Base-by-base conservation (phyloP, 2,113 vertebrate species). In the Cephalopterus ornatus region DNA sequence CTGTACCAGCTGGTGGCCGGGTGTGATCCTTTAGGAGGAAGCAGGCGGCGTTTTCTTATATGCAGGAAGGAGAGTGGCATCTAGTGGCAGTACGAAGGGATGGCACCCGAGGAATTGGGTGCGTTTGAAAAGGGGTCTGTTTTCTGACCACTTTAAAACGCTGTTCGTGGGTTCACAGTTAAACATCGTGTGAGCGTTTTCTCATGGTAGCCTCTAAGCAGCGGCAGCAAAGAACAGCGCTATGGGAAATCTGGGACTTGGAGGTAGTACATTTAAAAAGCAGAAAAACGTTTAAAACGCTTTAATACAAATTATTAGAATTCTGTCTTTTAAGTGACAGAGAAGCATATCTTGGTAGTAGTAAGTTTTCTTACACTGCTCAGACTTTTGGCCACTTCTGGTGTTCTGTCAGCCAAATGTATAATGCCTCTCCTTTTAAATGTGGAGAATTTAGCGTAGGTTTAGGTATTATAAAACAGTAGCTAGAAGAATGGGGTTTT, bases 31-130 rank as follows among this genome's bases (percentile, higher is more conserved):
- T 35, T 7, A 3, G 9, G 46, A 22, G 33, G 49, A 27, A 27
- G 44, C 41, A 8, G 21, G 7, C 7, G 5, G 20, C 18, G 6
- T 44, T 41, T 26, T 23, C n/a, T 35, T 73, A 0, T 10, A 21
- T 35, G 49, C 37, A 71, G 39, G 92, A 65, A 47, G n/a, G 77
- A 97, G 89, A 71, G 96, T 66, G 97, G 61, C 98, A 97, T 71
- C 97, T 97, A 95, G 97, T 97, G 97, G 97, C 39, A 5, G 13
- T 19, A 30, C 22, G 47, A 2, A 21, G 53, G 62, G 15, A 85
- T 73, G 81, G 35, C 93, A 96, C 46, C 33, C 2, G 0, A 50
- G 17, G 16, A 37, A 14, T 5, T 23, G 21, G 6, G 2, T 12
- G 6, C 39, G 27, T 16, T 88, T 56, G 3, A 7, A 26, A 66